Evolutionary conservation across 2,888 invertebrate species (phyloP).

Genomic region (Netelia melanura): DNA sequence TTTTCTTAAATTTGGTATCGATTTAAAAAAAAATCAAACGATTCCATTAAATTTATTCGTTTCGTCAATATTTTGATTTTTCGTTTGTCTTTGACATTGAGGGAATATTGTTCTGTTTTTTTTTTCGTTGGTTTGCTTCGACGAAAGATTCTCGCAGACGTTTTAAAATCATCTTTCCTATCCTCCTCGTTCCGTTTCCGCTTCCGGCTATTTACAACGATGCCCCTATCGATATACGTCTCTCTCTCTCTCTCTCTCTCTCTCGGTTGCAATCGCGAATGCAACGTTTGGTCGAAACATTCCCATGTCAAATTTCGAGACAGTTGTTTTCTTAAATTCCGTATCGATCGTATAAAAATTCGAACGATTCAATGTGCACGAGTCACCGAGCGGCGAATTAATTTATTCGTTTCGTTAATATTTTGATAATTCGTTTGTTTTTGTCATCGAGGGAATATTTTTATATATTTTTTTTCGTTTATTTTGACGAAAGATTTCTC

Average conservation of each 20-base stretch:
- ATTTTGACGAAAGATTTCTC: neutral
- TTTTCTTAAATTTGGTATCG: no score
- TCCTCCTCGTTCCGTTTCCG: no score
- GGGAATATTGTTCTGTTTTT: neutral
- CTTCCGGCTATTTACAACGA: no score
- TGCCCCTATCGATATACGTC: neutral
- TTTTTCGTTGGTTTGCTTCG: neutral
- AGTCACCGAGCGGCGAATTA: no score
- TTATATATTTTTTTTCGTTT: neutral
- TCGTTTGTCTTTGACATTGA: neutral
- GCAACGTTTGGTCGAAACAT: constrained; percentile 38
- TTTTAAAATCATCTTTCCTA: neutral
- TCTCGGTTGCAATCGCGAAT: constrained; percentile 16
- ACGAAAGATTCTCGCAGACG: neutral
- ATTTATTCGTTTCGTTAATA: neutral
- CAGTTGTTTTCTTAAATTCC: constrained; percentile 13
- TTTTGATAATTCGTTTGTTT: neutral
- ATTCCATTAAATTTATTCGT: neutral
- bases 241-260: no score
- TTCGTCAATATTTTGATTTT: no score
- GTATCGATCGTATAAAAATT: no score
- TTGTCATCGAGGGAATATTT: neutral
- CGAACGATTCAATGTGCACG: no score
- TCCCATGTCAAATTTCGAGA: constrained; percentile 47
- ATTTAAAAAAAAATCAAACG: no score